Evolutionary conservation across 2,797 vertebrate genomes (phyloP).

Genomic region (Takifugu rubripes): DNA sequence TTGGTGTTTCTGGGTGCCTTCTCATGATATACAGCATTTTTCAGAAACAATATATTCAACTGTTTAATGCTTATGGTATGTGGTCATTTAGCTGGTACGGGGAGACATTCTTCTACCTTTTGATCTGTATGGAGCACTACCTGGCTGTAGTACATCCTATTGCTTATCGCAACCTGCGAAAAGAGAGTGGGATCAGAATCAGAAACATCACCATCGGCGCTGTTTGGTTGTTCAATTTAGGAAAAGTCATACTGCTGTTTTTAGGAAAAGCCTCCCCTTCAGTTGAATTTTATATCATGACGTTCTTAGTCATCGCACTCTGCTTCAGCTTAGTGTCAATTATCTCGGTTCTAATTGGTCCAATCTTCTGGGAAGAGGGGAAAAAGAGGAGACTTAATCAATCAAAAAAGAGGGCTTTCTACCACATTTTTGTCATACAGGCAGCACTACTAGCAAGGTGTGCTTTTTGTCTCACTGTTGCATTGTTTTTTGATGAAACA

Average conservation of each 20-base stretch:
- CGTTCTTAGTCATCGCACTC: fast-evolving
- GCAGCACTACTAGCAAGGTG: neutral
- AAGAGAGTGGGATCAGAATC: neutral
- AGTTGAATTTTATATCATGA: neutral
- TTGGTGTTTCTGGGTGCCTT: fast-evolving
- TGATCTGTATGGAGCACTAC: slow-evolving; percentile 5
- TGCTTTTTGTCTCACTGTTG: neutral
- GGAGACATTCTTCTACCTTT: neutral
- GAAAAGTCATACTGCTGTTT: no score
- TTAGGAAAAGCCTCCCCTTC: no score
- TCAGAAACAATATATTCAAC: fast-evolving
- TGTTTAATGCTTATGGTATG: neutral
- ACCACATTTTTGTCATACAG: neutral
- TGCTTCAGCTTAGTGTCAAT: neutral
- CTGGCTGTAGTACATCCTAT: neutral
- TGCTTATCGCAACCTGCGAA: neutral
- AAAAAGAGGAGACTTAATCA: neutral
- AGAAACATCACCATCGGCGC: neutral
- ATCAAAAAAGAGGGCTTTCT: slow-evolving; percentile 1
- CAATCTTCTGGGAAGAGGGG: neutral
- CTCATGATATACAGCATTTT: neutral
- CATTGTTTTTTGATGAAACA: fast-evolving
- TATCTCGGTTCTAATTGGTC: neutral
- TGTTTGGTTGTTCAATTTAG: neutral
- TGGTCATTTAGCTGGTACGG: neutral